phyloP scores from a whole-genome alignment of 2,113 vertebrate species.

The Harpagus bidentatus region DNA sequence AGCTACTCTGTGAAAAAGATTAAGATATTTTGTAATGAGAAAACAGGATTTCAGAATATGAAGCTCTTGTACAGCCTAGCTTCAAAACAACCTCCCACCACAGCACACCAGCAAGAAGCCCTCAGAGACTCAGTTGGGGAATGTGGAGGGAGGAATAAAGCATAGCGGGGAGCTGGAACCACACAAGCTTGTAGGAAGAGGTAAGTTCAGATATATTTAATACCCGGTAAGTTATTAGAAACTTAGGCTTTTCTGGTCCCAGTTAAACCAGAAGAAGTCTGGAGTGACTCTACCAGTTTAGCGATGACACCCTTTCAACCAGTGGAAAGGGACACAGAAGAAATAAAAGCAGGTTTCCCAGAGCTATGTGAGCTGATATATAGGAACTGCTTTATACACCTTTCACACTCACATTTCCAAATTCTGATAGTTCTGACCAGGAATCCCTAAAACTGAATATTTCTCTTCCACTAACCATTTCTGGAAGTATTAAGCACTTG shows the following conservation, averaged over 20 bases:
- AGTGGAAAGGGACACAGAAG: background rate
- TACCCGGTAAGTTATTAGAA: background rate
- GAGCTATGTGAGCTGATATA: background rate
- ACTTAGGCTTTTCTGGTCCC: background rate
- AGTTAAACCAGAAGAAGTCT: background rate
- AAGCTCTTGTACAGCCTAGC: background rate
- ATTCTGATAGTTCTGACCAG: background rate
- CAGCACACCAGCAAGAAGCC: background rate
- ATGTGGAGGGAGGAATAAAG: background rate
- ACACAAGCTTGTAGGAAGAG: background rate
- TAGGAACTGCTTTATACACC: background rate
- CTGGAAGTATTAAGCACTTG: background rate
- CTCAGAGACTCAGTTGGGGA: background rate
- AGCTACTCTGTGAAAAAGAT: background rate
- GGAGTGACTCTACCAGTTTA: background rate
- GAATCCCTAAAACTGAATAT: background rate
- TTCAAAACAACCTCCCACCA: slow-evolving; percentile 22
- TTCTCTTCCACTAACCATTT: background rate
- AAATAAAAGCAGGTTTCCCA: background rate
- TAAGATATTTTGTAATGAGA: background rate
- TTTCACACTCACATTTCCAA: background rate
- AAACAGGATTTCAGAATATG: background rate
- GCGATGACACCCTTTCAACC: background rate
- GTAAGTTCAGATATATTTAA: background rate
- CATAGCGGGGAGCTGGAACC: background rate